Percentiles rank a stretch among this genome's conserved stretches.
phyloP scores from a whole-genome alignment of 1,140 invertebrate species.

The Ditylenchus dipsaci region DNA sequence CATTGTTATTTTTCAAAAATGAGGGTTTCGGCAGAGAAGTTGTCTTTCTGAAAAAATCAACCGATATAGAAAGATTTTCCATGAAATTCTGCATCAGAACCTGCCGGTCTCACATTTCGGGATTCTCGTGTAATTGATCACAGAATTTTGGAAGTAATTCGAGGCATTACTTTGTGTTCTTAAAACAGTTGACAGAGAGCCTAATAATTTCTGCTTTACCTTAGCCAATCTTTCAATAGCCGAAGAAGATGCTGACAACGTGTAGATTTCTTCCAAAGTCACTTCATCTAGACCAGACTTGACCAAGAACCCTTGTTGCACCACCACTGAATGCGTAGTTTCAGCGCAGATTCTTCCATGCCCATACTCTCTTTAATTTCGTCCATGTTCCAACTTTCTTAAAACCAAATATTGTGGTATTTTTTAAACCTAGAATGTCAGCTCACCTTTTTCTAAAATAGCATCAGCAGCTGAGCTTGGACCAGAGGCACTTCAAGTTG shows the following conservation, averaged over 20 bases:
- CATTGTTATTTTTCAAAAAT: background rate
- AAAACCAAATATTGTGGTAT: conserved; percentile 1
- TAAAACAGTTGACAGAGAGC: too few species aligned
- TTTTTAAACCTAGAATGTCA: conserved; percentile 25
- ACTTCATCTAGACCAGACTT: conserved; percentile 84
- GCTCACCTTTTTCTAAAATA: conserved; percentile 79
- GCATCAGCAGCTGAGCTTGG: conserved; percentile 86
- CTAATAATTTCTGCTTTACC: too few species aligned
- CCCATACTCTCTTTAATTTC: conserved; percentile 16
- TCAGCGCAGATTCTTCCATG: conserved; percentile 72
- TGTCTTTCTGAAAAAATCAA: background rate
- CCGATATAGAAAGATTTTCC: too few species aligned
- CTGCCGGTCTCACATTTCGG: too few species aligned
- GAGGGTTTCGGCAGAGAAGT: background rate
- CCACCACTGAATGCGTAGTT: conserved; percentile 75
- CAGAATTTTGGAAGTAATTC: too few species aligned
- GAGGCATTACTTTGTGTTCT: too few species aligned
- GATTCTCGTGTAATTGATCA: too few species aligned
- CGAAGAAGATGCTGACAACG: background rate
- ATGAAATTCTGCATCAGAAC: too few species aligned
- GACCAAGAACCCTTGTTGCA: conserved; percentile 75
- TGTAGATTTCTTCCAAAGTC: conserved; percentile 65
- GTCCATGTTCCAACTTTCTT: conserved; percentile 25
- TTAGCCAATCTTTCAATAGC: conserved; percentile 16
- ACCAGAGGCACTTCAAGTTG: conserved; percentile 81